Evolutionary conservation across 2,888 invertebrate species (phyloP).

Genomic region (Camptogramma bilineatum): DNA sequence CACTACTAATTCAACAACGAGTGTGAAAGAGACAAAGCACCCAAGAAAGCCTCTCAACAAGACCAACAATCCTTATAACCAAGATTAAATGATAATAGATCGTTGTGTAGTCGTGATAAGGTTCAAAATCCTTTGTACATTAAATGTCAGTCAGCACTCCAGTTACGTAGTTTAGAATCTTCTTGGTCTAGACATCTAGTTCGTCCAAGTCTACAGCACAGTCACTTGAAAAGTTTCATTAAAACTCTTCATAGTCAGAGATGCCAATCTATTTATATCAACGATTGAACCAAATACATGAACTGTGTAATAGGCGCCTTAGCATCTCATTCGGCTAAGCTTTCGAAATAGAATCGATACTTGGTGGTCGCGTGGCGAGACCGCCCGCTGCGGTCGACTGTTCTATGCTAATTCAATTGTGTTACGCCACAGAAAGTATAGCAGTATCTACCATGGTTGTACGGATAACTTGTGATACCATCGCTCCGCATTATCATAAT

Average conservation of each 20-base stretch:
- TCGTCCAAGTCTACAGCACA: too few relatives aligned
- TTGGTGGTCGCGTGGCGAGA: constrained; percentile 80
- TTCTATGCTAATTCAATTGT: constrained; percentile 85
- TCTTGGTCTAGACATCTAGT: too few relatives aligned
- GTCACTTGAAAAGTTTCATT: neutral
- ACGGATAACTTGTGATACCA: constrained; percentile 73
- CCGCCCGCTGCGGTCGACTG: constrained; percentile 77
- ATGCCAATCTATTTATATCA: constrained; percentile 9
- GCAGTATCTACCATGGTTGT: constrained; percentile 22
- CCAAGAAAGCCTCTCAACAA: too few relatives aligned
- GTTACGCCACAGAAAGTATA: constrained; percentile 53
- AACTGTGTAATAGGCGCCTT: constrained; percentile 17
- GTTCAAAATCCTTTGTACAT: too few relatives aligned
- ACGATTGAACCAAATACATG: constrained; percentile 17
- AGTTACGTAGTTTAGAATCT: too few relatives aligned
- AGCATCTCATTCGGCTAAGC: constrained; percentile 23
- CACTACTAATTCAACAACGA: too few relatives aligned
- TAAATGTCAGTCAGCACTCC: too few relatives aligned
- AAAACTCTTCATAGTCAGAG: neutral
- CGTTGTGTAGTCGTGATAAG: too few relatives aligned
- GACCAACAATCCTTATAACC: too few relatives aligned
- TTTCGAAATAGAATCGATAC: constrained; percentile 35
- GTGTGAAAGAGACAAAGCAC: too few relatives aligned
- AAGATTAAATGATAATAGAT: too few relatives aligned
- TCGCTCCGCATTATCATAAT: constrained; percentile 83